Percentiles rank a stretch among this genome's conserved stretches.
Evolutionary conservation across 2,113 vertebrate species (phyloP).

Genomic region (Octodon degus): DNA sequence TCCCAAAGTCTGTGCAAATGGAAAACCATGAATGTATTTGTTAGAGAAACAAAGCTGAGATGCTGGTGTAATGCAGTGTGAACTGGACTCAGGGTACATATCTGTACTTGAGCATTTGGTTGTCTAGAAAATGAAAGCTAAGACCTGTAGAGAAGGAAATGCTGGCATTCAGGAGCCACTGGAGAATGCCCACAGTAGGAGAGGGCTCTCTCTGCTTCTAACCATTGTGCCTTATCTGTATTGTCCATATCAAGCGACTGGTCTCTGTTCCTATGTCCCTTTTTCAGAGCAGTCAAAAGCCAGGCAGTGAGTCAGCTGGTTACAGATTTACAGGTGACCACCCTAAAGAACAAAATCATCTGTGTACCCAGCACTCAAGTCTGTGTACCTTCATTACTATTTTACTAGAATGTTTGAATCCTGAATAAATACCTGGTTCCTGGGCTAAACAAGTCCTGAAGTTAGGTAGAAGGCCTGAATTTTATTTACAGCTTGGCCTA

Average conservation of each 20-base stretch:
- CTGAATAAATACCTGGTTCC: conserved; percentile 30
- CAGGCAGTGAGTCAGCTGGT: not conserved
- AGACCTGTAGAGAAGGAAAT: conserved; percentile 6
- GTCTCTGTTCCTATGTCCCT: conserved; percentile 20
- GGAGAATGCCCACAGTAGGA: not conserved
- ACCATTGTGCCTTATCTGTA: not conserved
- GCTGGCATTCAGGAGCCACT: not conserved
- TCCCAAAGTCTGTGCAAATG: not conserved
- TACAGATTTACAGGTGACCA: not conserved
- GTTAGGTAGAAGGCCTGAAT: conserved; percentile 1
- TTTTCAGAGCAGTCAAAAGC: not conserved
- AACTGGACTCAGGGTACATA: not conserved
- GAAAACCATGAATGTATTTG: not conserved
- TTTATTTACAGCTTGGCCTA: not conserved
- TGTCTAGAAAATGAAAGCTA: conserved; percentile 15
- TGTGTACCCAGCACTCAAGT: not conserved
- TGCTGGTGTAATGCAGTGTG: not conserved
- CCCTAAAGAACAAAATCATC: not conserved
- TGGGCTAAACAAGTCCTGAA: not conserved
- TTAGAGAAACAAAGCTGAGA: conserved; percentile 21
- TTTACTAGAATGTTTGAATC: conserved; percentile 10
- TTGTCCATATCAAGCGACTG: not conserved
- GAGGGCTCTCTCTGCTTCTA: not conserved
- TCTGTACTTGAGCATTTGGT: conserved; percentile 25
- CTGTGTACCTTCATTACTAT: not conserved